Conservation (phyloP, 2,113 vertebrate species). For the Seriola dumerili region DNA sequence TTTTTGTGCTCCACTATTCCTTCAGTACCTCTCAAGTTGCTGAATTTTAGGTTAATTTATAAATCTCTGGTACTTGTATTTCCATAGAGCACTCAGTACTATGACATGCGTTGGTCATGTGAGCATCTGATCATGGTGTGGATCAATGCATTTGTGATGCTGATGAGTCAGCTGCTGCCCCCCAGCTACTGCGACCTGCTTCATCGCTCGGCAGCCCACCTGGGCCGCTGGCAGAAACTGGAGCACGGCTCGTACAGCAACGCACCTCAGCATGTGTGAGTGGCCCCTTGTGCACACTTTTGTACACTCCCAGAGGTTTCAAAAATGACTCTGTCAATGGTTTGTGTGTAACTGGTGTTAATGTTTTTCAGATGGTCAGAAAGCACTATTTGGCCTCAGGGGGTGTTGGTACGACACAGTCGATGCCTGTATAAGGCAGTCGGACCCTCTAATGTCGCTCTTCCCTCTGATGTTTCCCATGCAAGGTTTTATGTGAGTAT, state of each 20-base stretch:
- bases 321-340: neutral
- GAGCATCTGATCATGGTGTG: constrained; percentile 99
- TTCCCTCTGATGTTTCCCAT: constrained; percentile 97
- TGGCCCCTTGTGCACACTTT: constrained; percentile 26
- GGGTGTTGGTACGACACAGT: constrained; percentile 96
- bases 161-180: constrained; percentile 96
- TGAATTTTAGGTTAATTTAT: neutral
- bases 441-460: constrained; percentile 95
- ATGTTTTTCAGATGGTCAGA: constrained; percentile 92
- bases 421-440: constrained; percentile 96
- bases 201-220: constrained; percentile 95
- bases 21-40: neutral
- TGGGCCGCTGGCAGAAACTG: constrained; percentile 98
- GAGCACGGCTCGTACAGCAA: constrained; percentile 98
- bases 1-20: neutral
- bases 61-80: neutral
- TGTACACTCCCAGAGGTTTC: neutral
- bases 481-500: constrained; percentile 98
- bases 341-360: neutral
- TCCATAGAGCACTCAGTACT: constrained; percentile 97
- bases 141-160: constrained; percentile 99
- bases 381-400: constrained; percentile 97
- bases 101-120: constrained; percentile 99
- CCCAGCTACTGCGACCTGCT: constrained; percentile 97
- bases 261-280: constrained; percentile 97